A percentile compares a stretch with the other conserved stretches of the same genome.
Conservation (phyloP, 2,888 invertebrate genomes). For the Andrena minutula region DNA sequence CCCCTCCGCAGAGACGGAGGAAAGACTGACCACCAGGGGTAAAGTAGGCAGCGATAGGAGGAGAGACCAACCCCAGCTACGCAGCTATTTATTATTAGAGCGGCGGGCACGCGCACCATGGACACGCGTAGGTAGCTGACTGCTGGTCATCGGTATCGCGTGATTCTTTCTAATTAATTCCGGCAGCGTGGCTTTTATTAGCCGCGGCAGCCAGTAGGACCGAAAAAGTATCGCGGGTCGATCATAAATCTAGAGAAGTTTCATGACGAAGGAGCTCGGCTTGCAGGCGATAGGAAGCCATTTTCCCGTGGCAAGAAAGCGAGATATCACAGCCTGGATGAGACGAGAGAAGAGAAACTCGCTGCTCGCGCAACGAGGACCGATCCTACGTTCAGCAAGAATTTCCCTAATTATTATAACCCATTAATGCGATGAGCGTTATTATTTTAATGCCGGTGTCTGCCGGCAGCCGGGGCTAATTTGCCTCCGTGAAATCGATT, state of each 20-base stretch:
- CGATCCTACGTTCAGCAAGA: slow-evolving; percentile 75
- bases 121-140: slow-evolving; percentile 12
- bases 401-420: slow-evolving; percentile 83
- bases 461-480: slow-evolving; percentile 78
- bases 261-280: slow-evolving; percentile 7
- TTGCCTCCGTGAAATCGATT: slow-evolving; percentile 82
- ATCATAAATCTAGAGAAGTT: slow-evolving; percentile 41
- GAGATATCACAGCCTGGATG: slow-evolving; percentile 5
- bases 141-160: slow-evolving; percentile 29
- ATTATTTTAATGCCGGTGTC: slow-evolving; percentile 82
- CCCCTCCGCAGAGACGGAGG: not conserved
- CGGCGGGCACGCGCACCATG: not conserved
- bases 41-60: not conserved
- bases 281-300: slow-evolving; percentile 3
- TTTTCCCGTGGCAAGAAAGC: slow-evolving; percentile 14
- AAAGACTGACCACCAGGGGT: slow-evolving; percentile 4
- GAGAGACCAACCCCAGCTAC: slow-evolving; percentile 8
- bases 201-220: slow-evolving; percentile 27
- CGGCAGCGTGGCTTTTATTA: slow-evolving; percentile 40
- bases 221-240: slow-evolving; percentile 50
- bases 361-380: slow-evolving; percentile 49
- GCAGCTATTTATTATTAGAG: slow-evolving; percentile 6
- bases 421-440: slow-evolving; percentile 82
- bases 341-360: slow-evolving; percentile 6
- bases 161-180: slow-evolving; percentile 53